Evolutionary conservation across 2,888 invertebrate species (phyloP).

Genomic region (Synanthedon myopaeformis): DNA sequence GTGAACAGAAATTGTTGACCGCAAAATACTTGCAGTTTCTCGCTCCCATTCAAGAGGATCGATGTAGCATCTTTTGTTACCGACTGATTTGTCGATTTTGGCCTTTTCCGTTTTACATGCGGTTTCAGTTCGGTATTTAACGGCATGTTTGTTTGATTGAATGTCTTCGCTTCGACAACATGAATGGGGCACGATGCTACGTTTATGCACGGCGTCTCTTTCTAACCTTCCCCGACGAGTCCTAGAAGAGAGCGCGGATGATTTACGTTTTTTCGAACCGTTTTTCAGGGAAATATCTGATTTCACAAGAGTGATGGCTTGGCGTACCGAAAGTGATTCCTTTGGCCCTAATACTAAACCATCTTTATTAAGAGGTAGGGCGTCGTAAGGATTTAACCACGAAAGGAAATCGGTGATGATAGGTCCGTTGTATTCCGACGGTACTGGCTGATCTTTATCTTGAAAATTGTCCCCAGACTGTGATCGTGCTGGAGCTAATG

Average conservation of each 20-base stretch:
- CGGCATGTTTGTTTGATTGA: constrained; percentile 22
- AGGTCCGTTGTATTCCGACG: constrained; percentile 72
- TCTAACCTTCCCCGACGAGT: constrained; percentile 55
- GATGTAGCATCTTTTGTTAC: constrained; percentile 67
- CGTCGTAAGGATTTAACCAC: constrained; percentile 71
- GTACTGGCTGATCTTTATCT: constrained; percentile 37
- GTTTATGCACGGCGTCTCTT: constrained; percentile 55
- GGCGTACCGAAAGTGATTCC: constrained; percentile 60
- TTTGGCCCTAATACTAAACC: constrained; percentile 40
- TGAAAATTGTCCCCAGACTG: constrained; percentile 31
- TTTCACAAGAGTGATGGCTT: constrained; percentile 59
- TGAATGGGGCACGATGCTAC: constrained; percentile 50
- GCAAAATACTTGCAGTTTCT: constrained; percentile 67
- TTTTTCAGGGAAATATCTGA: constrained; percentile 46
- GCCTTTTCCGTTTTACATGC: constrained; percentile 47
- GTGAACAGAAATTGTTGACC: constrained; percentile 57
- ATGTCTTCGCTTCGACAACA: constrained; percentile 49
- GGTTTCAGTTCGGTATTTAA: constrained; percentile 58
- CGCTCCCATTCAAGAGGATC: constrained; percentile 67
- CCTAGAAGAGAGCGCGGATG: constrained; percentile 62
- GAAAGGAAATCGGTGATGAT: constrained; percentile 77
- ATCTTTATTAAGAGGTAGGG: constrained; percentile 44
- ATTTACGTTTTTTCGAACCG: constrained; percentile 60
- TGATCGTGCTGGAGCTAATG: constrained; percentile 25
- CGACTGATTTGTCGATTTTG: constrained; percentile 58